These are phyloP conservation scores for Herminia tarsipennalis DNA, from an alignment of 2,888 invertebrate species.

Conservation along the genomic window DNA sequence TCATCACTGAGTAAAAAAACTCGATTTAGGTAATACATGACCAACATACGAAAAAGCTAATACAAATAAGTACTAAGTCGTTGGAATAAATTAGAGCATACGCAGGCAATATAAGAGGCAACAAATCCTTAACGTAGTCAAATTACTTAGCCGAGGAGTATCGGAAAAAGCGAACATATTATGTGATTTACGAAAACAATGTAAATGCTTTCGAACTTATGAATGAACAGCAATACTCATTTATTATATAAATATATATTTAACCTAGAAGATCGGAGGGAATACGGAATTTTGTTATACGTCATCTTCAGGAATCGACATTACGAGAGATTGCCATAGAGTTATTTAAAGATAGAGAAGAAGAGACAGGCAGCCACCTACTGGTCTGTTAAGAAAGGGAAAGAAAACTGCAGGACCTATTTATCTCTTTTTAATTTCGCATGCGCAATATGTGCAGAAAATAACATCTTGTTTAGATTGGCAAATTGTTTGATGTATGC, in stretches of 20 bases:
- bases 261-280: conserved; percentile 1
- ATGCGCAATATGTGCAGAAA: too few species aligned
- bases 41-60: too few species aligned
- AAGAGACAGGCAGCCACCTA: too few species aligned
- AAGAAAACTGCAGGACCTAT: too few species aligned
- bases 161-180: background rate
- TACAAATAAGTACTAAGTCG: background rate
- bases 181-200: conserved; percentile 6
- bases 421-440: too few species aligned
- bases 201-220: conserved; percentile 10
- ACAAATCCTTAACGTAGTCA: background rate
- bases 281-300: conserved; percentile 29
- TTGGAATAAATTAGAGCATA: background rate
- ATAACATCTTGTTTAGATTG: too few species aligned
- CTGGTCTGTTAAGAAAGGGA: too few species aligned
- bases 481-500: too few species aligned
- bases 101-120: background rate
- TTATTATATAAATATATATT: conserved; percentile 12
- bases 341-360: too few species aligned
- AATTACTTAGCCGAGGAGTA: conserved; percentile 4
- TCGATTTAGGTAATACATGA: too few species aligned
- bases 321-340: too few species aligned
- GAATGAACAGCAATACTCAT: conserved; percentile 16
- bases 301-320: conserved; percentile 35
- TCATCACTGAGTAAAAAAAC: too few species aligned